Evolutionary conservation across 2,888 invertebrate genomes (phyloP).

Genomic region (Amiota mariae): DNA sequence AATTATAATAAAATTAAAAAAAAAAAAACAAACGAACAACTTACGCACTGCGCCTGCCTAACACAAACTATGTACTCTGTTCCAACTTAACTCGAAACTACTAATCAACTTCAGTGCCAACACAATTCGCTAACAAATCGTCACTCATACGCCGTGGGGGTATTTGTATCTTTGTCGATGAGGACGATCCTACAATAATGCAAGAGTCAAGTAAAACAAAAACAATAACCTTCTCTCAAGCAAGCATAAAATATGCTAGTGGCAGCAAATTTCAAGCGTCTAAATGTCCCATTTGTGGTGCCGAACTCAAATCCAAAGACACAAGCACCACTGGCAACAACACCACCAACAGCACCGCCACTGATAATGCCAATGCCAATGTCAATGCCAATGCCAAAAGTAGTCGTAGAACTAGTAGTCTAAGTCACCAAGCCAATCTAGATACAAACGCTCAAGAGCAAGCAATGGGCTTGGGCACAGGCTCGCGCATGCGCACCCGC

Average conservation of each 20-base stretch:
- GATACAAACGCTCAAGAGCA: conserved; percentile 44
- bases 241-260: conserved; percentile 42
- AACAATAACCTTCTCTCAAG: conserved; percentile 62
- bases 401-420: conserved; percentile 53
- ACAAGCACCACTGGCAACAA: conserved; percentile 39
- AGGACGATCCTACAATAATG: conserved; percentile 70
- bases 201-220: conserved; percentile 45
- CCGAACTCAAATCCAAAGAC: conserved; percentile 48
- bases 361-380: conserved; percentile 47
- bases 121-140: conserved; percentile 69
- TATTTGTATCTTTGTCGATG: conserved; percentile 74
- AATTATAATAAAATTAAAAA: conserved; percentile 36
- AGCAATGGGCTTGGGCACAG: conserved; percentile 24
- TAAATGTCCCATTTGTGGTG: conserved; percentile 68
- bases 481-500: conserved; percentile 47
- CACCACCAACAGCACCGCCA: conserved; percentile 35
- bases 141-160: conserved; percentile 73
- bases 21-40: conserved; percentile 18
- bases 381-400: conserved; percentile 44
- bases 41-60: not conserved
- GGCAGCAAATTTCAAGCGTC: conserved; percentile 51
- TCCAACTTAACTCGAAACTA: not conserved
- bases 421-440: conserved; percentile 50
- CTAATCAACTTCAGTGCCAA: conserved; percentile 47
- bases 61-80: not conserved